These are phyloP conservation scores for Pachypanchax playfairii DNA, from an alignment of 2,113 vertebrate genomes.

Conservation along the genomic window DNA sequence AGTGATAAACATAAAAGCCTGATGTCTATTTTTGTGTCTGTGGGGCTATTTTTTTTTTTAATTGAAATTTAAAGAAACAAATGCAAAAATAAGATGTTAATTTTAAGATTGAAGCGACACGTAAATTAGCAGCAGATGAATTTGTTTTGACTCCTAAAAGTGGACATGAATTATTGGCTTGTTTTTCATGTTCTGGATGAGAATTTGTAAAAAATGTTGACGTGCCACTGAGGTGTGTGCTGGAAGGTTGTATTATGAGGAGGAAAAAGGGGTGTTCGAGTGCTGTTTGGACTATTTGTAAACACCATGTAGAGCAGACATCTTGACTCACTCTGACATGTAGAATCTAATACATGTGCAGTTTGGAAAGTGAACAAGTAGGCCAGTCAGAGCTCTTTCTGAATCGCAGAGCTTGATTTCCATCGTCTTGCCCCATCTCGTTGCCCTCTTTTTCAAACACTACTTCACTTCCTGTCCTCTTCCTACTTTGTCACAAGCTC, in stretches of 20 bases:
- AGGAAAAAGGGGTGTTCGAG: not conserved
- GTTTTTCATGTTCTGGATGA: not conserved
- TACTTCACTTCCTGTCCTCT: not conserved
- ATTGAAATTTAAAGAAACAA: slow-evolving; percentile 52
- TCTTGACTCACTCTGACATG: slow-evolving; percentile 51
- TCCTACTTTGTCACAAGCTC: not conserved
- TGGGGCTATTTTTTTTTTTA: slow-evolving; percentile 50
- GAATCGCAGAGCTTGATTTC: slow-evolving; percentile 16
- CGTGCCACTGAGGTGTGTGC: slow-evolving; percentile 2
- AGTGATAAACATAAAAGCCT: slow-evolving; percentile 43
- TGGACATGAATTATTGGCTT: not conserved
- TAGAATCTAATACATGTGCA: slow-evolving; percentile 33
- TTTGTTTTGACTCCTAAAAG: slow-evolving; percentile 1
- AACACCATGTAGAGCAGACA: slow-evolving; percentile 48
- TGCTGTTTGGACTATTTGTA: slow-evolving; percentile 44
- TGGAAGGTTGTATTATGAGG: slow-evolving; percentile 6
- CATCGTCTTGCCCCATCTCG: slow-evolving; percentile 9
- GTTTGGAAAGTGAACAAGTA: slow-evolving; percentile 55
- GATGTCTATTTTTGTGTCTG: slow-evolving; percentile 50
- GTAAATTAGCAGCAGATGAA: slow-evolving; percentile 4
- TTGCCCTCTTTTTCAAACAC: slow-evolving; percentile 19
- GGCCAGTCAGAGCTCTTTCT: slow-evolving; percentile 46
- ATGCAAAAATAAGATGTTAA: slow-evolving; percentile 42
- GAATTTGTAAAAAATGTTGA: not conserved
- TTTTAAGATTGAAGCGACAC: slow-evolving; percentile 34